phyloP scores from a whole-genome alignment of 2,888 invertebrate genomes.

The Oligia fasciuncula region DNA sequence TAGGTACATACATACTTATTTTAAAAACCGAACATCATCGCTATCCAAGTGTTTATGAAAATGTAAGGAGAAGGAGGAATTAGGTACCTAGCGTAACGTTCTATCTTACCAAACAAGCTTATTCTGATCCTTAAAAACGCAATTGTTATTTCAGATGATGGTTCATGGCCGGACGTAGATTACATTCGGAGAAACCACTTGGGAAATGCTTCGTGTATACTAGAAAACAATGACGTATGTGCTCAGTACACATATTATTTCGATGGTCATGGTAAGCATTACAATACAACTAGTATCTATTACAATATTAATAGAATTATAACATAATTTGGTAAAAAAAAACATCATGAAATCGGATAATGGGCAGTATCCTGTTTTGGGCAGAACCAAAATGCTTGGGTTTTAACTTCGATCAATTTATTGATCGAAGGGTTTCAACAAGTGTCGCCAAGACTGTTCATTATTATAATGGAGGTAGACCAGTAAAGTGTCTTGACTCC shows the following conservation, averaged over 20 bases:
- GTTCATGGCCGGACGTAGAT: slow-evolving; percentile 91
- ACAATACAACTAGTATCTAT: not conserved
- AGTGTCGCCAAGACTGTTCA: not conserved
- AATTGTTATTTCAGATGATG: slow-evolving; percentile 87
- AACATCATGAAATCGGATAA: no score
- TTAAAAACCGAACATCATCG: not conserved
- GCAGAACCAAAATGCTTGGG: not conserved
- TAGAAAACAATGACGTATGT: slow-evolving; percentile 91
- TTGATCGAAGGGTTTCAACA: not conserved
- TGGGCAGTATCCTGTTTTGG: not conserved
- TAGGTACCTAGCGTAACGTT: not conserved
- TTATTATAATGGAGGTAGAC: not conserved
- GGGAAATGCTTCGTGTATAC: slow-evolving; percentile 88
- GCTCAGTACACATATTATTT: slow-evolving; percentile 91
- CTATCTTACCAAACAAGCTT: not conserved
- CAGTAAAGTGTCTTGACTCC: not conserved
- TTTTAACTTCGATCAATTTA: no score
- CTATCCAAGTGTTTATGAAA: not conserved
- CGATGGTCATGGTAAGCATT: slow-evolving; percentile 89
- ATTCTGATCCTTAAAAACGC: not conserved
- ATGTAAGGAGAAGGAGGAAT: not conserved
- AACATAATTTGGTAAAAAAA: not conserved
- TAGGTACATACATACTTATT: not conserved
- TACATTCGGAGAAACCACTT: slow-evolving; percentile 90
- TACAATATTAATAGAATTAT: not conserved